A percentile compares a stretch with the other conserved stretches of the same genome.
Conservation (phyloP, 2,113 vertebrate genomes). For the Candoia aspera region DNA sequence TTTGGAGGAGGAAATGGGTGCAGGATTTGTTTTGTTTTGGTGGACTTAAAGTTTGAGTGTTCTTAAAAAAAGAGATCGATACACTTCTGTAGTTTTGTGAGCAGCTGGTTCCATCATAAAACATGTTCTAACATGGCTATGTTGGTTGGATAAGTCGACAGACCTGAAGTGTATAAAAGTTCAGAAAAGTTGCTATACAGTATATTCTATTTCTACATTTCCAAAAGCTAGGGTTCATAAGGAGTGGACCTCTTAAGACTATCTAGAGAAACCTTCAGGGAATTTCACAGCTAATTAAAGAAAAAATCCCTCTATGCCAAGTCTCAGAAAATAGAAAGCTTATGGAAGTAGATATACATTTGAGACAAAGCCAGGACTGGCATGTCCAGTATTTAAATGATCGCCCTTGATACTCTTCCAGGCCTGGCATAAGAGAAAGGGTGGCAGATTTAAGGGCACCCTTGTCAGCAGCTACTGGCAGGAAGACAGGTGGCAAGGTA, state of each 20-base stretch:
- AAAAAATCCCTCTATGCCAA: background rate
- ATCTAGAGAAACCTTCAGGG: background rate
- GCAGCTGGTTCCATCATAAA: background rate
- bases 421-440: background rate
- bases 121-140: background rate
- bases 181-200: background rate
- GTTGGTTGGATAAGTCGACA: no score
- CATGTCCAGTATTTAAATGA: background rate
- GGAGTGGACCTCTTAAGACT: background rate
- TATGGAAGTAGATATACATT: no score
- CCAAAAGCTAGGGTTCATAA: background rate
- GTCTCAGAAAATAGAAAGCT: background rate
- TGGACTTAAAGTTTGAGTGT: background rate
- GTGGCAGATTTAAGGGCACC: background rate
- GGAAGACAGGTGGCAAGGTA: background rate
- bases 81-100: background rate
- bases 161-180: background rate
- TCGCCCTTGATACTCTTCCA: no score
- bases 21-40: background rate
- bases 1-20: background rate
- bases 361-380: background rate
- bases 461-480: background rate
- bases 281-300: background rate
- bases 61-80: background rate
- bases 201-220: background rate